Conservation (phyloP, 2,888 invertebrate species). For the Eristalis pertinax region DNA sequence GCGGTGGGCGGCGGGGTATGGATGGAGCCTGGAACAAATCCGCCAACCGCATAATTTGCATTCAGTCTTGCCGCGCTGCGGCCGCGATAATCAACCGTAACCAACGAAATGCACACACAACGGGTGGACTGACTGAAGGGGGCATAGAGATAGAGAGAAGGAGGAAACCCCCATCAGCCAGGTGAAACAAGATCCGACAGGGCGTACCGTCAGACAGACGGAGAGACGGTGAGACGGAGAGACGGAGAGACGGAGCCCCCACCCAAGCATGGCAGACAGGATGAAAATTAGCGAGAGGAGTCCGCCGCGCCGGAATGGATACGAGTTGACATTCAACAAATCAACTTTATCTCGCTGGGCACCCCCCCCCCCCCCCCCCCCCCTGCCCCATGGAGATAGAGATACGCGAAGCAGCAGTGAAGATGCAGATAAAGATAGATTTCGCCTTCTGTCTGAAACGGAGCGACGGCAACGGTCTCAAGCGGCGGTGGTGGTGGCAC, state of each 20-base stretch:
- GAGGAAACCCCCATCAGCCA: constrained; percentile 30
- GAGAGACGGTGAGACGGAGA: constrained; percentile 46
- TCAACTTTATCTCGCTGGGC: constrained; percentile 68
- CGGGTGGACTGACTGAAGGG: not conserved
- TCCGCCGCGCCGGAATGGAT: constrained; percentile 5
- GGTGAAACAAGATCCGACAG: constrained; percentile 71
- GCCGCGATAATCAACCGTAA: constrained; percentile 67
- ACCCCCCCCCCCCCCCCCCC: too few relatives aligned
- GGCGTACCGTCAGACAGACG: constrained; percentile 51
- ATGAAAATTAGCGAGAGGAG: constrained; percentile 35
- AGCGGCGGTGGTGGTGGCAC: constrained; percentile 23
- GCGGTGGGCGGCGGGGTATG: constrained; percentile 35
- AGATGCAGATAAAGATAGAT: constrained; percentile 48
- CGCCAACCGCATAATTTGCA: constrained; percentile 70
- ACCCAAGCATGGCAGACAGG: constrained; percentile 44
- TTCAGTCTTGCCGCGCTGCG: constrained; percentile 20
- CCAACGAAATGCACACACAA: constrained; percentile 29
- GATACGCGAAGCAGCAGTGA: not conserved
- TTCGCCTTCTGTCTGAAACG: constrained; percentile 52
- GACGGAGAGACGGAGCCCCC: constrained; percentile 49
- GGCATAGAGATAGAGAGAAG: too few relatives aligned
- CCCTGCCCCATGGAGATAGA: constrained; percentile 3
- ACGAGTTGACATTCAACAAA: constrained; percentile 69
- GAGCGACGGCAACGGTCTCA: constrained; percentile 20
- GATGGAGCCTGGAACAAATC: constrained; percentile 52